These are phyloP conservation scores for Andrena minutula DNA, from an alignment of 2,888 invertebrate genomes.

Conservation along the genomic window DNA sequence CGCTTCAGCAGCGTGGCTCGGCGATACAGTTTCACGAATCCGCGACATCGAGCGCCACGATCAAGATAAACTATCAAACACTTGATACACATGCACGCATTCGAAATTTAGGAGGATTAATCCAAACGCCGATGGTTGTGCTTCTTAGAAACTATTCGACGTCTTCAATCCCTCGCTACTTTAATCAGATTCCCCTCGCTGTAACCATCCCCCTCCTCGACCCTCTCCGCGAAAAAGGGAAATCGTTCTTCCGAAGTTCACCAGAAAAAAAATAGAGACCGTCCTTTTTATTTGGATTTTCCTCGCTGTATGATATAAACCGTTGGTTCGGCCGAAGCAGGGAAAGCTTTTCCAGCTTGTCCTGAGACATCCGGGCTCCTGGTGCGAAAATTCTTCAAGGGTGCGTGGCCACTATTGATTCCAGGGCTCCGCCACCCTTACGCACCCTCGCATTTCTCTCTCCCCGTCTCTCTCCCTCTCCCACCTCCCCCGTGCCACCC, in stretches of 20 bases:
- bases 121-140: too few species aligned
- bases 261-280: not conserved
- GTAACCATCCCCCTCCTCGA: not conserved
- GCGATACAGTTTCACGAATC: slow-evolving; percentile 5
- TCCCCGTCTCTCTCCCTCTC: slow-evolving; percentile 59
- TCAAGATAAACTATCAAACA: not conserved
- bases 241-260: not conserved
- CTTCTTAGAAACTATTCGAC: too few species aligned
- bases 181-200: not conserved
- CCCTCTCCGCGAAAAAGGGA: not conserved
- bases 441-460: slow-evolving; percentile 75
- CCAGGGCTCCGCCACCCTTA: slow-evolving; percentile 75
- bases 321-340: slow-evolving; percentile 16
- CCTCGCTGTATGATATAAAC: slow-evolving; percentile 6
- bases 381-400: slow-evolving; percentile 79
- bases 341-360: slow-evolving; percentile 57
- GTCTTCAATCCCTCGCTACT: not conserved
- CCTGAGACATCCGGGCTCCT: slow-evolving; percentile 68
- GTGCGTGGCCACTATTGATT: slow-evolving; percentile 81
- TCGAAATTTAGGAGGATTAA: too few species aligned
- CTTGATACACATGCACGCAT: not conserved
- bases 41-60: not conserved
- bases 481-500: slow-evolving; percentile 44
- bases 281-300: slow-evolving; percentile 20
- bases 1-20: slow-evolving; percentile 22